These are phyloP conservation scores for Protula sp. DNA, from an alignment of 2,888 invertebrate genomes.

Conservation along the genomic window DNA sequence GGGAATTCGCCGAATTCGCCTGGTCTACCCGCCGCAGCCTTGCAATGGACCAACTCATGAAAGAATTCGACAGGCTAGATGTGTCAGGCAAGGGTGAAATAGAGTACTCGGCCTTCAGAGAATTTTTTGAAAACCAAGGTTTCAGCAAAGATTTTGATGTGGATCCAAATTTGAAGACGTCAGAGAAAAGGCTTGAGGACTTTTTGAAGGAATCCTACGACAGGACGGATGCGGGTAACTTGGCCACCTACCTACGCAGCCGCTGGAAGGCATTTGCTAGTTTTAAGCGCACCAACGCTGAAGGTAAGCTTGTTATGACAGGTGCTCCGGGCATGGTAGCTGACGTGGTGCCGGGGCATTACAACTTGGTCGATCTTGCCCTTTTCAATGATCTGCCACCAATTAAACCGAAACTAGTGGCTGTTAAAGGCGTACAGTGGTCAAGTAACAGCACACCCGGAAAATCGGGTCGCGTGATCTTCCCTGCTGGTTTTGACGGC, in stretches of 20 bases:
- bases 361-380: conserved; percentile 21
- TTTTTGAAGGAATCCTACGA: not conserved
- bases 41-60: conserved; percentile 10
- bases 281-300: conserved; percentile 17
- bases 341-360: conserved; percentile 21
- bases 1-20: conserved; percentile 21
- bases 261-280: conserved; percentile 23
- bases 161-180: too few species aligned
- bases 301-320: conserved; percentile 21
- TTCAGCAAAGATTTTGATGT: not conserved
- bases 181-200: not conserved
- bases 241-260: conserved; percentile 15
- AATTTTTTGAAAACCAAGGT: conserved; percentile 8
- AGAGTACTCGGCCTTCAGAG: conserved; percentile 15
- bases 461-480: conserved; percentile 19
- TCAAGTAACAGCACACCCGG: conserved; percentile 8
- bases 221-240: not conserved
- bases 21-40: conserved; percentile 13
- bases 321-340: conserved; percentile 21
- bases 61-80: conserved; percentile 15
- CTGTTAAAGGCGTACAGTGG: conserved; percentile 22
- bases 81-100: conserved; percentile 14
- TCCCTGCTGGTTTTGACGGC: conserved; percentile 20
- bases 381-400: conserved; percentile 22
- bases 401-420: conserved; percentile 17